Evolutionary conservation across 2,797 vertebrate genomes (phyloP).

Genomic region (Pelochelys cantorii): DNA sequence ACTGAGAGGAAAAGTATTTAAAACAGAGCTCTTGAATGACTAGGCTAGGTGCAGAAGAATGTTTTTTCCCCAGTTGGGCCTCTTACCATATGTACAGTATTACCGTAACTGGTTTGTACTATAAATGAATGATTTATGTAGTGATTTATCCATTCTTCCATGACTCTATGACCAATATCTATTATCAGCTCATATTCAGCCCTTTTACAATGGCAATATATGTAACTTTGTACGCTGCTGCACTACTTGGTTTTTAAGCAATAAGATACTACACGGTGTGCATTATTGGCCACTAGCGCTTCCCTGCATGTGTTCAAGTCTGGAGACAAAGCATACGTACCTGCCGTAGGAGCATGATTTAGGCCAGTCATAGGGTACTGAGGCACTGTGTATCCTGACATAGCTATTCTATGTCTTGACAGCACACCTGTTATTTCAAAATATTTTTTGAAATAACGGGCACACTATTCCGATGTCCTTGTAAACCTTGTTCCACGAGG

Average conservation of each 20-base stretch:
- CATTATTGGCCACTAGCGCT: background rate
- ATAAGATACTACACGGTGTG: background rate
- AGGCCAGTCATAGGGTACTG: background rate
- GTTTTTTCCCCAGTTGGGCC: constrained; percentile 12
- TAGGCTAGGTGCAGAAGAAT: constrained; percentile 29
- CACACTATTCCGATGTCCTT: no score
- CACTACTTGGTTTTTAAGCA: constrained; percentile 45
- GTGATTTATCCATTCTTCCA: constrained; percentile 49
- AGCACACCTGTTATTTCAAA: no score
- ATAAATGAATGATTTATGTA: constrained; percentile 49
- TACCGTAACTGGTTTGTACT: constrained; percentile 26
- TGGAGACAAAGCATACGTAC: background rate
- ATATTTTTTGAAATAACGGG: no score
- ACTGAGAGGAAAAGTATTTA: constrained; percentile 45
- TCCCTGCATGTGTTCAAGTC: background rate
- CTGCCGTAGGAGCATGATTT: background rate
- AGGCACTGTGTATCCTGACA: no score
- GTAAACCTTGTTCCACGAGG: no score
- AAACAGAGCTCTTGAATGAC: constrained; percentile 37
- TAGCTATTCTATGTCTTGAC: no score
- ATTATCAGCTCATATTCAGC: constrained; percentile 41
- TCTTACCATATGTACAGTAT: background rate
- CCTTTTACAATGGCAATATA: constrained; percentile 30
- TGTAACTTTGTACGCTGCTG: constrained; percentile 40
- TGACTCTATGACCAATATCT: constrained; percentile 24